phyloP scores from a whole-genome alignment of 2,113 vertebrate genomes.

The Hymenochirus boettgeri region DNA sequence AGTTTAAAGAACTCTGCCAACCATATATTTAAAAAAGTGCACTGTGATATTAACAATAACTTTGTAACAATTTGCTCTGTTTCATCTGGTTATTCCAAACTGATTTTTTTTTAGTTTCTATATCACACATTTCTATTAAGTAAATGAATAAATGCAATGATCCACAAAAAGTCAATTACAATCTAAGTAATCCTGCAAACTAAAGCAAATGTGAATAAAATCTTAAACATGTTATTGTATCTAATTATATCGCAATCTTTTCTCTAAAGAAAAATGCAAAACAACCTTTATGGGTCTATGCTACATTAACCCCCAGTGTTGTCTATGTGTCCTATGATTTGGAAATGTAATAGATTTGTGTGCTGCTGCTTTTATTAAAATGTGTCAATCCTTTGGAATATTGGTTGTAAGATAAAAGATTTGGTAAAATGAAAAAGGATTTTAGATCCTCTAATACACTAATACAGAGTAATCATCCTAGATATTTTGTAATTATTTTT shows the following conservation, averaged over 20 bases:
- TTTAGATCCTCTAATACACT: too few species aligned
- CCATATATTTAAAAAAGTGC: too few species aligned
- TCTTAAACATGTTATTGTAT: neutral
- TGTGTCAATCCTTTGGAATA: too few species aligned
- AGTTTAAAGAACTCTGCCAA: too few species aligned
- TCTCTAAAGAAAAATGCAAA: neutral
- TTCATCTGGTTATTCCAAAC: constrained; percentile 11
- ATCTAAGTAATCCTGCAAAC: constrained; percentile 13
- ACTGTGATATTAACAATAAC: constrained; percentile 12
- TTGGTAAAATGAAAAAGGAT: too few species aligned
- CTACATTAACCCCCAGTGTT: neutral
- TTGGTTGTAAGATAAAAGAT: too few species aligned
- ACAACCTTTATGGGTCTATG: neutral
- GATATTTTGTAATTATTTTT: too few species aligned
- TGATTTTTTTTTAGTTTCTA: neutral
- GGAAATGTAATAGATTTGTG: too few species aligned
- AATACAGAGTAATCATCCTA: too few species aligned
- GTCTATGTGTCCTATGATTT: neutral
- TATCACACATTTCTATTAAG: constrained; percentile 26
- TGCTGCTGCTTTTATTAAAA: too few species aligned
- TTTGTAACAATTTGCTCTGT: constrained; percentile 10
- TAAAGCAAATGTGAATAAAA: constrained; percentile 11
- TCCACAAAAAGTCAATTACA: constrained; percentile 30
- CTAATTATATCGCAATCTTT: neutral
- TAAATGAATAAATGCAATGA: constrained; percentile 39